These are phyloP conservation scores for Corbicula japonica DNA, from an alignment of 2,888 invertebrate genomes.

Conservation along the genomic window DNA sequence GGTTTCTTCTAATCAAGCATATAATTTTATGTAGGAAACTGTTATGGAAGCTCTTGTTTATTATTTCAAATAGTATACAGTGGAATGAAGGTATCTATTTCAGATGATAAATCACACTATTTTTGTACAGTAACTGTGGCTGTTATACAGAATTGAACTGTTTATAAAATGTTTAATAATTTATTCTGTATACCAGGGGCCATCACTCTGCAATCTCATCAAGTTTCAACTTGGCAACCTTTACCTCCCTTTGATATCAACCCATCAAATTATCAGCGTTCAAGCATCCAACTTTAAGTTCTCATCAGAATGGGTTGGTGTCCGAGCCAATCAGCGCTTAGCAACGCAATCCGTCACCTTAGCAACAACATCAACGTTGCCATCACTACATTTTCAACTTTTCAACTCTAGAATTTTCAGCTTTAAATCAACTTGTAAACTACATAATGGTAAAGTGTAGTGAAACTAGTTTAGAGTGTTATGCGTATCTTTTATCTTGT, in stretches of 20 bases:
- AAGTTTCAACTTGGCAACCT: conserved; percentile 59
- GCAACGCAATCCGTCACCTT: conserved; percentile 53
- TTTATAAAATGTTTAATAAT: conserved; percentile 35
- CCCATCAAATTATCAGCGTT: conserved; percentile 59
- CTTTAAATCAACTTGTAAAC: conserved; percentile 55
- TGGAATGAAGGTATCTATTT: neutral
- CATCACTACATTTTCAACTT: conserved; percentile 52
- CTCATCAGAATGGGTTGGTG: conserved; percentile 50
- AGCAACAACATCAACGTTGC: conserved; percentile 57
- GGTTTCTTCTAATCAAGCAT: neutral
- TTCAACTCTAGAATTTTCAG: conserved; percentile 48
- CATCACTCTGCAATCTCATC: conserved; percentile 52
- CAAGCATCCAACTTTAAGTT: conserved; percentile 54
- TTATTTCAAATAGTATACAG: neutral
- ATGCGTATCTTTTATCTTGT: too few relatives aligned
- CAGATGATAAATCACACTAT: neutral
- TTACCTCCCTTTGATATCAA: conserved; percentile 66
- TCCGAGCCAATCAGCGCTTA: conserved; percentile 52
- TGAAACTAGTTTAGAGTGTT: conserved; percentile 18
- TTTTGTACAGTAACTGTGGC: too few relatives aligned
- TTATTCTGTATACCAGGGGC: conserved; percentile 57
- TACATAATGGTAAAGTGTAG: conserved; percentile 51
- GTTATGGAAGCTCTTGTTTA: neutral
- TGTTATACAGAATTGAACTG: neutral
- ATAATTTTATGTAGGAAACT: neutral